These are phyloP conservation scores for Rhabdophis nuchalis DNA, from an alignment of 2,797 vertebrate species.

Conservation along the genomic window DNA sequence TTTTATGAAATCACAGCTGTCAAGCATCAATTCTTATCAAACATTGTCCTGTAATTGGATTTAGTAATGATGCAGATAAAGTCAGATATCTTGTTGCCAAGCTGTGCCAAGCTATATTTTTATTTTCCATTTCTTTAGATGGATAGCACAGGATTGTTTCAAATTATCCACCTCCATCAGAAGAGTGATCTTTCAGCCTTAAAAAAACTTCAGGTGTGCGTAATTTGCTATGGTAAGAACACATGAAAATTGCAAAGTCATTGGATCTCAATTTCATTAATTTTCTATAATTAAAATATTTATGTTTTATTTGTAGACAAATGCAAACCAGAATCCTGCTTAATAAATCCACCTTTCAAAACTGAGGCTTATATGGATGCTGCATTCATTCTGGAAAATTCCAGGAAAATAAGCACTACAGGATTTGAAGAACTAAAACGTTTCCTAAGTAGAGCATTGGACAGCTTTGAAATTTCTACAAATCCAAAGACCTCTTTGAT, in stretches of 20 bases:
- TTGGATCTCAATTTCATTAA: background rate
- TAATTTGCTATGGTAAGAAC: constrained; percentile 35
- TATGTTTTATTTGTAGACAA: constrained; percentile 56
- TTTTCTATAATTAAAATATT: background rate
- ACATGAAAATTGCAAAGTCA: background rate
- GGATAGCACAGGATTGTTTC: constrained; percentile 22
- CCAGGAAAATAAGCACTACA: constrained; percentile 44
- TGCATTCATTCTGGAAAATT: constrained; percentile 66
- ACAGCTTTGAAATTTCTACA: constrained; percentile 54
- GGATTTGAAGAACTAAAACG: constrained; percentile 61
- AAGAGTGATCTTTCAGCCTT: background rate
- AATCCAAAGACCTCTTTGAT: constrained; percentile 41
- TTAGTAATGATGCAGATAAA: background rate
- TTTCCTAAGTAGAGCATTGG: constrained; percentile 57
- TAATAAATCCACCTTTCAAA: background rate
- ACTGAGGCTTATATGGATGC: constrained; percentile 49
- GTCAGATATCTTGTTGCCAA: background rate
- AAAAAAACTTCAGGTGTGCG: constrained; percentile 9
- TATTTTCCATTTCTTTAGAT: constrained; percentile 14
- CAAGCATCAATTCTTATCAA: background rate
- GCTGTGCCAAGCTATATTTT: background rate
- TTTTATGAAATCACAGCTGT: background rate
- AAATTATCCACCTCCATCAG: background rate
- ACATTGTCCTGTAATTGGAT: background rate
- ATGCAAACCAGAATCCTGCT: constrained; percentile 58